Percentiles rank a stretch among this genome's conserved stretches.
These are phyloP conservation scores for Ptychadena robeensis DNA, from an alignment of 2,797 vertebrate genomes.

Conservation along the genomic window DNA sequence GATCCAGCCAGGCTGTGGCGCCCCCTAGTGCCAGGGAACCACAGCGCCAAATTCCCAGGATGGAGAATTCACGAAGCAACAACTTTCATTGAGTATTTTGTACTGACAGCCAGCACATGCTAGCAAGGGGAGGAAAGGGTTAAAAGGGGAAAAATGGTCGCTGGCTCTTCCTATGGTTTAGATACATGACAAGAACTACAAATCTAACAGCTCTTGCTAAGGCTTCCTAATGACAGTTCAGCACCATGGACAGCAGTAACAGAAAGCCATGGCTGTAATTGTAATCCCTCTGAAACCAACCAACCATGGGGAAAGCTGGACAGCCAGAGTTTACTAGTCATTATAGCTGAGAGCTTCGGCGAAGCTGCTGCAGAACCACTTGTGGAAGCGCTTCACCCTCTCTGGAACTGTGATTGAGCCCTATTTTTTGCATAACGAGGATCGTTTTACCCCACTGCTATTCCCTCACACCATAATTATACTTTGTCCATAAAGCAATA, in stretches of 20 bases:
- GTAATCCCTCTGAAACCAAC: too few species aligned
- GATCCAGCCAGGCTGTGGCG: not conserved
- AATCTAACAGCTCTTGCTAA: not conserved
- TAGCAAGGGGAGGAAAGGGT: not conserved
- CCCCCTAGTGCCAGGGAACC: not conserved
- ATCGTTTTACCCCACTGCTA: too few species aligned
- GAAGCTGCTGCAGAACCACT: not conserved
- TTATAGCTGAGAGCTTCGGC: not conserved
- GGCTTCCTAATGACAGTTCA: not conserved
- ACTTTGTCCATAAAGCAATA: too few species aligned
- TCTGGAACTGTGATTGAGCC: not conserved
- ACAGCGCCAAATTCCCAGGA: not conserved
- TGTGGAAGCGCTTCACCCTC: not conserved
- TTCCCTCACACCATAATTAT: too few species aligned
- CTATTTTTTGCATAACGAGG: too few species aligned
- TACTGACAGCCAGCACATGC: not conserved
- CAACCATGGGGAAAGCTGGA: not conserved
- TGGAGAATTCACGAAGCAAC: not conserved
- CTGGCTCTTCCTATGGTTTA: too few species aligned
- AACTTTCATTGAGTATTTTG: not conserved
- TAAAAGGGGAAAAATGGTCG: not conserved
- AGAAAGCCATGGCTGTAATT: not conserved
- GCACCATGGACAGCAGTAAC: constrained; percentile 26
- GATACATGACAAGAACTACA: not conserved
- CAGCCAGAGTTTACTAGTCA: not conserved